phyloP scores from a whole-genome alignment of 2,888 invertebrate genomes.

The Pachliopta kotzebuea region DNA sequence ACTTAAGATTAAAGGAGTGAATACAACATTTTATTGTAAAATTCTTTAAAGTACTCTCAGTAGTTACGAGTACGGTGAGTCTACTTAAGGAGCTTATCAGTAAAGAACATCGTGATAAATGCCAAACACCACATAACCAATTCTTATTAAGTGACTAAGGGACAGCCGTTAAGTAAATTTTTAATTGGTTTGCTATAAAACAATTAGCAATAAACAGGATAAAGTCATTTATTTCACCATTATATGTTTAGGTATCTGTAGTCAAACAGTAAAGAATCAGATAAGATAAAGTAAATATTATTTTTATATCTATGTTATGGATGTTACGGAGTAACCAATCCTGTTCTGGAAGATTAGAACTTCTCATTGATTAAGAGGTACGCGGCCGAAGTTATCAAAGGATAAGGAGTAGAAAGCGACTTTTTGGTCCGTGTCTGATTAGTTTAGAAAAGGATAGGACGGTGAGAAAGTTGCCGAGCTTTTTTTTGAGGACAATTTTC shows the following conservation, averaged over 20 bases:
- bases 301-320: too few relatives aligned
- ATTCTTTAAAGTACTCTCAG: slow-evolving; percentile 2
- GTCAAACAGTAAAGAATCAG: too few relatives aligned
- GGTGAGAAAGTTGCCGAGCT: too few relatives aligned
- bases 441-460: too few relatives aligned
- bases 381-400: too few relatives aligned
- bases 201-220: background rate
- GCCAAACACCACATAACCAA: slow-evolving; percentile 10
- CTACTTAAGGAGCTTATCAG: slow-evolving; percentile 15
- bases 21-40: slow-evolving; percentile 8
- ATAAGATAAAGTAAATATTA: too few relatives aligned
- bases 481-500: too few relatives aligned
- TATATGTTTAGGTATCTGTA: background rate
- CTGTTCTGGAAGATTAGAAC: too few relatives aligned
- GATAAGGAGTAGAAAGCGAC: too few relatives aligned
- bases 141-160: slow-evolving; percentile 3
- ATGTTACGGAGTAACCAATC: too few relatives aligned
- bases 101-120: slow-evolving; percentile 15
- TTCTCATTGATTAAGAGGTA: too few relatives aligned
- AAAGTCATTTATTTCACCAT: background rate
- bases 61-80: slow-evolving; percentile 5
- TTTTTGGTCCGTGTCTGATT: too few relatives aligned
- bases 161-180: background rate
- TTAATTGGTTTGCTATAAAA: background rate
- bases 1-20: slow-evolving; percentile 6